These are phyloP conservation scores for Acanthosepion esculentum DNA, from an alignment of 2,888 invertebrate genomes.

Conservation along the genomic window DNA sequence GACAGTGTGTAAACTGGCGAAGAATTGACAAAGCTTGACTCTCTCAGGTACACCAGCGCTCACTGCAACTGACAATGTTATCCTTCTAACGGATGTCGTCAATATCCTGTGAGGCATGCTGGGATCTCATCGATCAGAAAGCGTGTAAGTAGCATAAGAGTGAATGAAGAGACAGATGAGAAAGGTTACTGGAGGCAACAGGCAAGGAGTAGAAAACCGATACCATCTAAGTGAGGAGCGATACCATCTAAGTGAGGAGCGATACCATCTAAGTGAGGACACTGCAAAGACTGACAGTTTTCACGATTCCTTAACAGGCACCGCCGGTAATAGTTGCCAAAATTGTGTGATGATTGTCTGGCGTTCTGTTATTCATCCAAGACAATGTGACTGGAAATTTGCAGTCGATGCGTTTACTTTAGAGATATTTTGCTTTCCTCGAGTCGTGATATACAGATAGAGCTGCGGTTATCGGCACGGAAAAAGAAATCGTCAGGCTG, in stretches of 20 bases:
- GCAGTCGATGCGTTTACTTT: neutral
- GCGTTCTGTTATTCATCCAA: neutral
- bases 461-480: no score
- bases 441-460: neutral
- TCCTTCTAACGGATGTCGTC: neutral
- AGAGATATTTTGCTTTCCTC: neutral
- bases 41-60: neutral
- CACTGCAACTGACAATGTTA: slow-evolving; percentile 14
- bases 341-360: neutral
- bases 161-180: neutral
- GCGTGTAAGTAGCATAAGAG: neutral
- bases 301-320: neutral
- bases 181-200: neutral
- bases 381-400: neutral
- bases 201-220: neutral
- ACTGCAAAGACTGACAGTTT: neutral
- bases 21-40: neutral
- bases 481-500: no score
- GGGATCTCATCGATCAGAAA: slow-evolving; percentile 4
- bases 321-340: neutral
- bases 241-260: neutral
- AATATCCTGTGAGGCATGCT: slow-evolving; percentile 1
- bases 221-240: neutral
- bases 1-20: neutral
- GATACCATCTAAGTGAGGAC: neutral